These are phyloP conservation scores for Musca vetustissima DNA, from an alignment of 1,140 invertebrate species.

Conservation along the genomic window DNA sequence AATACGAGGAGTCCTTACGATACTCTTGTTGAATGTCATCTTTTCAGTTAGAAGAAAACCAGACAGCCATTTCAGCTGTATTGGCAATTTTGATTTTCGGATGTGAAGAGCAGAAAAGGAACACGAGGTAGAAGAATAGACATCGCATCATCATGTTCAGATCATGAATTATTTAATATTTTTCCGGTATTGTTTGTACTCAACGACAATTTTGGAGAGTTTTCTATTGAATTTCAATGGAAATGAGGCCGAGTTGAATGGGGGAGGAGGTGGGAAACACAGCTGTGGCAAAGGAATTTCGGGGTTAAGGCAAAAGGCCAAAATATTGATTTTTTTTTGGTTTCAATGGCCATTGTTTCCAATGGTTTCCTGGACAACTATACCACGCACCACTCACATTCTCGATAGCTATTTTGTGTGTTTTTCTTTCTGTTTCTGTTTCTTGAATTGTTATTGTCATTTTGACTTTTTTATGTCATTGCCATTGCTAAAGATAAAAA, in stretches of 20 bases:
- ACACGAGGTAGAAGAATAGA: too few relatives aligned
- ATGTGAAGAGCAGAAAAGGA: neutral
- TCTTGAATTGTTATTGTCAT: slow-evolving; percentile 6
- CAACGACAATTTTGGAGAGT: too few relatives aligned
- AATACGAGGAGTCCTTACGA: too few relatives aligned
- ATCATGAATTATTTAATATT: slow-evolving; percentile 23
- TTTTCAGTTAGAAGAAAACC: too few relatives aligned
- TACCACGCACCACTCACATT: neutral
- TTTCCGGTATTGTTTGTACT: neutral
- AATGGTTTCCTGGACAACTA: neutral
- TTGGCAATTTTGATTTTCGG: slow-evolving; percentile 7
- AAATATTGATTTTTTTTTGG: slow-evolving; percentile 5
- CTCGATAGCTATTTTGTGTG: too few relatives aligned
- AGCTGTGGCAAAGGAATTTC: too few relatives aligned
- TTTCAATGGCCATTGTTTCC: neutral
- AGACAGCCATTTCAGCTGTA: neutral
- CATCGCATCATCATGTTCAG: neutral
- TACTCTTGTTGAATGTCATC: too few relatives aligned
- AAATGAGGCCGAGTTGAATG: too few relatives aligned
- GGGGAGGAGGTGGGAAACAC: too few relatives aligned
- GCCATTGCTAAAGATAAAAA: too few relatives aligned
- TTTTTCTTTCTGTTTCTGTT: too few relatives aligned
- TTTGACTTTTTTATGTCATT: neutral
- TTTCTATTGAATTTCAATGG: too few relatives aligned
- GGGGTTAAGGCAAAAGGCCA: neutral